Conservation (phyloP, 2,797 vertebrate species). For the Hydrophis major region DNA sequence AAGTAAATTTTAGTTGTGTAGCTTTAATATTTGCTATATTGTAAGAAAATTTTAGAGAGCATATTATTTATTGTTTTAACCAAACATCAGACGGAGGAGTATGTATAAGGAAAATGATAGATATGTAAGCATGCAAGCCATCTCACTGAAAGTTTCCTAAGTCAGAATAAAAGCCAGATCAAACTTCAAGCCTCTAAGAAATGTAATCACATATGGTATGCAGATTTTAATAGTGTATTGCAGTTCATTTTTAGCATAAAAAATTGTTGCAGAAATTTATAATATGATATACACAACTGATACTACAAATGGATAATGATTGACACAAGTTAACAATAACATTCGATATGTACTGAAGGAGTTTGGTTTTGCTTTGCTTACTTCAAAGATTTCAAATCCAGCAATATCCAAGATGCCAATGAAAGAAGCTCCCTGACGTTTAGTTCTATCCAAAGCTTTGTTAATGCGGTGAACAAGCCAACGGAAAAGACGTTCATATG, state of each 20-base stretch:
- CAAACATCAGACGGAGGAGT: not conserved
- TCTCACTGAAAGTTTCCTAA: not conserved
- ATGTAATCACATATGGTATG: not conserved
- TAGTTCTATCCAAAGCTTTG: slow-evolving; percentile 97
- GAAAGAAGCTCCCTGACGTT: slow-evolving; percentile 96
- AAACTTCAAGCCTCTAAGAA: not conserved
- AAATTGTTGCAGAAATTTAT: not conserved
- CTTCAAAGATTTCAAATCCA: slow-evolving; percentile 98
- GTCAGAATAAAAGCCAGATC: not conserved
- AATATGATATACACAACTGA: not conserved
- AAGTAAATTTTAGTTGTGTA: not conserved
- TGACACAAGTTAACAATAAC: not conserved
- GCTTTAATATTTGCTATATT: not conserved
- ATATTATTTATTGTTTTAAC: not conserved
- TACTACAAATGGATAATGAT: not conserved
- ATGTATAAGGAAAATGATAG: not conserved
- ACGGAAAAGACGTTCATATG: slow-evolving; percentile 96
- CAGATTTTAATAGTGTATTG: not conserved
- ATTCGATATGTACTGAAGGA: not conserved
- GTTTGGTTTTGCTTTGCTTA: slow-evolving; percentile 50
- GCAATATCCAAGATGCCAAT: slow-evolving; percentile 98
- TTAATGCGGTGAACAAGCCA: slow-evolving; percentile 99
- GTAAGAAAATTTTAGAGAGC: not conserved
- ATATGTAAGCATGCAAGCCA: not conserved
- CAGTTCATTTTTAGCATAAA: rapidly evolving